These are phyloP conservation scores for Barnardius zonarius DNA, from an alignment of 2,113 vertebrate species.

Conservation along the genomic window DNA sequence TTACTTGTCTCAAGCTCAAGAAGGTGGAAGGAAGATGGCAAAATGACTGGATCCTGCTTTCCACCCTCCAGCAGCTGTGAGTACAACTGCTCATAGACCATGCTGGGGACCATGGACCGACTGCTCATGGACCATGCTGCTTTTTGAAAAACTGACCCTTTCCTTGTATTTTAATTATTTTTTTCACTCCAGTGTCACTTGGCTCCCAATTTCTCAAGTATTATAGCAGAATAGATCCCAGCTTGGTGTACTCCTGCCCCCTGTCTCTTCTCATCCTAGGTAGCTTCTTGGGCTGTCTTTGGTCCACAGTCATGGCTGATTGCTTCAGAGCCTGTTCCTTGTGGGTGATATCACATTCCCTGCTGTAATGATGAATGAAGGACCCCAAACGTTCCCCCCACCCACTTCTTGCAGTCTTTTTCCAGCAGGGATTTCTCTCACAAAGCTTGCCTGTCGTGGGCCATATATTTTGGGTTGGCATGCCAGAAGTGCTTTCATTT, in stretches of 20 bases:
- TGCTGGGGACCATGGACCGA: rapidly evolving
- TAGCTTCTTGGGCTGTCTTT: rapidly evolving
- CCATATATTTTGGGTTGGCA: background rate
- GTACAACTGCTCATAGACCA: background rate
- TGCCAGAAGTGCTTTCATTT: background rate
- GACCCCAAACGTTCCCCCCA: background rate
- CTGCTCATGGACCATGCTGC: background rate
- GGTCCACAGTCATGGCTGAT: too few relatives aligned
- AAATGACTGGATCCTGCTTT: background rate
- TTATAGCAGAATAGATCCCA: background rate
- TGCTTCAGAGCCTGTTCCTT: background rate
- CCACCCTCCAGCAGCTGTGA: background rate
- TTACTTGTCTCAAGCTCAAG: background rate
- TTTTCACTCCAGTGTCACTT: background rate
- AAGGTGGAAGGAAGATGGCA: background rate
- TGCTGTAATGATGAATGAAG: background rate
- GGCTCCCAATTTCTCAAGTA: background rate
- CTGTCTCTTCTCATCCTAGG: background rate
- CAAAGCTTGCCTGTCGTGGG: background rate
- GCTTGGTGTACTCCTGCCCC: background rate
- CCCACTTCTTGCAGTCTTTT: background rate
- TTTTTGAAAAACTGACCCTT: background rate
- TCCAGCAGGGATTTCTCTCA: background rate
- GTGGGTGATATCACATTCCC: rapidly evolving
- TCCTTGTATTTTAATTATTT: background rate